Evolutionary conservation across 2,113 vertebrate genomes (phyloP).

Genomic region (Dasyornis broadbenti): DNA sequence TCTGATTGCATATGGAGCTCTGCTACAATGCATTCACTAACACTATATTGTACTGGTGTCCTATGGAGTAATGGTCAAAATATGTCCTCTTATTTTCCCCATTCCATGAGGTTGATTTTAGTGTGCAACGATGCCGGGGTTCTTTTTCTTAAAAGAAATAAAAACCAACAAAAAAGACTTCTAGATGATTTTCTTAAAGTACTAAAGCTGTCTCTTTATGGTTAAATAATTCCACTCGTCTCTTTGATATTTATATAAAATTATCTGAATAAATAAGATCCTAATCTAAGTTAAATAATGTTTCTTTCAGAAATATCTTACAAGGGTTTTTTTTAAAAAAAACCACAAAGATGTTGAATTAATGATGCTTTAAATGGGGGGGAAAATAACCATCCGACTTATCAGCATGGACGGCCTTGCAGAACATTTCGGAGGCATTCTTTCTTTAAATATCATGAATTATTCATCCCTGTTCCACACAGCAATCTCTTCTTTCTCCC

Average conservation of each 20-base stretch:
- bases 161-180: background rate
- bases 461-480: conserved; percentile 83
- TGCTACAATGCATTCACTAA: conserved; percentile 73
- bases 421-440: conserved; percentile 77
- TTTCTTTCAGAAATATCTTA: conserved; percentile 60
- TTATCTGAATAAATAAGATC: conserved; percentile 72
- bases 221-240: conserved; percentile 67
- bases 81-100: conserved; percentile 72
- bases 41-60: conserved; percentile 73
- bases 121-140: background rate
- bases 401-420: conserved; percentile 74
- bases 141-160: conserved; percentile 3
- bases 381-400: conserved; percentile 68
- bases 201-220: conserved; percentile 52
- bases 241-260: conserved; percentile 69
- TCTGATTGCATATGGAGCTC: conserved; percentile 78
- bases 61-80: conserved; percentile 80
- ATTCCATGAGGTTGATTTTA: conserved; percentile 76
- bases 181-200: conserved; percentile 56
- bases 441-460: conserved; percentile 92
- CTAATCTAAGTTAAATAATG: conserved; percentile 71
- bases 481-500: conserved; percentile 69
- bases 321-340: conserved; percentile 47
- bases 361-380: conserved; percentile 76
- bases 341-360: conserved; percentile 69